A percentile compares a stretch with the other conserved stretches of the same genome.
phyloP scores from a whole-genome alignment of 2,797 vertebrate species.

The Gymnothorax reevesii region DNA sequence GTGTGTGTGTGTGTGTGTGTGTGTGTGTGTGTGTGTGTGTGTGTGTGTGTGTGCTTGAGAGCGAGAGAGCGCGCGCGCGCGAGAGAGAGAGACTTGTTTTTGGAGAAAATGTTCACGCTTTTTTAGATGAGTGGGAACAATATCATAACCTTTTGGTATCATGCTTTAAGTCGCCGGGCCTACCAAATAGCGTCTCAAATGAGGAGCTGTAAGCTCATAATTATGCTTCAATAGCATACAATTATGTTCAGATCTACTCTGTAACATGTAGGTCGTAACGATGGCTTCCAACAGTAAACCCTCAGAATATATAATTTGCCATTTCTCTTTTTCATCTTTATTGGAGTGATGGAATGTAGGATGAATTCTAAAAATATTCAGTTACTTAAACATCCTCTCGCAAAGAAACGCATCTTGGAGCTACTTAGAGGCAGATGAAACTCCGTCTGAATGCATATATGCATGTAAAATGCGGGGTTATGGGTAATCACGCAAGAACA shows the following conservation, averaged over 20 bases:
- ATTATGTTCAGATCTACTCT: neutral
- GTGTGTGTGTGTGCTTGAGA: neutral
- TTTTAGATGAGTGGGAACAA: neutral
- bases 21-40: neutral
- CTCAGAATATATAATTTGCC: neutral
- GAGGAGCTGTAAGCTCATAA: neutral
- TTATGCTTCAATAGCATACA: neutral
- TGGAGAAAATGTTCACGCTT: neutral
- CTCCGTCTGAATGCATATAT: neutral
- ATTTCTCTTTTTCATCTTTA: neutral
- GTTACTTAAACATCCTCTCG: neutral
- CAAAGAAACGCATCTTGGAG: neutral
- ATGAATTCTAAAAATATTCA: neutral
- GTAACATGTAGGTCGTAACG: neutral
- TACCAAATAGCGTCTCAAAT: neutral
- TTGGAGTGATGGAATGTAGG: neutral
- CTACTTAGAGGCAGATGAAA: neutral
- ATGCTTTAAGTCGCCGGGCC: neutral
- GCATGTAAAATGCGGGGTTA: conserved; percentile 1
- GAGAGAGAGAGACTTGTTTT: neutral
- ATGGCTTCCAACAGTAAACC: neutral
- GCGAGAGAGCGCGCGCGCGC: neutral
- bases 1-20: neutral
- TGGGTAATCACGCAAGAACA: conserved; percentile 39
- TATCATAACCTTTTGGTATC: neutral